These are phyloP conservation scores for Sicus ferrugineus DNA, from an alignment of 2,888 invertebrate genomes.

Conservation along the genomic window DNA sequence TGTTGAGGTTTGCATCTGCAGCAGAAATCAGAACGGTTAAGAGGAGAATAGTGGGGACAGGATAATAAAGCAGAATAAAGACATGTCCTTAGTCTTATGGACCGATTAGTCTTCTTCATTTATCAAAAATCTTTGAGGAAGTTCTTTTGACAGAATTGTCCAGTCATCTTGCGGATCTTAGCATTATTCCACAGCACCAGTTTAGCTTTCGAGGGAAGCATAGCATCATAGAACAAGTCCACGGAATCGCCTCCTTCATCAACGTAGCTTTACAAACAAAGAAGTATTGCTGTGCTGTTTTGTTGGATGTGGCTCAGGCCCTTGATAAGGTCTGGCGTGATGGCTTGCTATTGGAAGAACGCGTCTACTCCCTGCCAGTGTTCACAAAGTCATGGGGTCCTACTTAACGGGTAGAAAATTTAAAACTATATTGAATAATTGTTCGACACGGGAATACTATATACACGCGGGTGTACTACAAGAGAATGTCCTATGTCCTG, in stretches of 20 bases:
- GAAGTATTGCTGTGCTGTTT: neutral
- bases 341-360: neutral
- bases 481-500: neutral
- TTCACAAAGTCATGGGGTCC: neutral
- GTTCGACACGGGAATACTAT: neutral
- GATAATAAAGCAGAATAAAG: too few relatives aligned
- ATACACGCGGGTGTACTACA: neutral
- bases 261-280: neutral
- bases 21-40: too few relatives aligned
- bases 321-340: neutral
- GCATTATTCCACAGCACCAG: neutral
- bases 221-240: neutral
- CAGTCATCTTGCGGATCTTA: neutral
- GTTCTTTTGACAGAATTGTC: neutral
- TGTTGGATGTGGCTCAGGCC: neutral
- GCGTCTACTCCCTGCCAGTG: neutral
- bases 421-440: neutral
- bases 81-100: too few relatives aligned
- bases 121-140: neutral
- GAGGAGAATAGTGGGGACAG: too few relatives aligned
- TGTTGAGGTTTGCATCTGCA: too few relatives aligned
- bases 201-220: neutral
- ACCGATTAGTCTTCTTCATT: constrained; percentile 38
- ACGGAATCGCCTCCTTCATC: neutral
- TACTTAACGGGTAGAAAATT: neutral